Evolutionary conservation across 2,113 vertebrate species (phyloP).

Genomic region (Pseudonaja textilis): DNA sequence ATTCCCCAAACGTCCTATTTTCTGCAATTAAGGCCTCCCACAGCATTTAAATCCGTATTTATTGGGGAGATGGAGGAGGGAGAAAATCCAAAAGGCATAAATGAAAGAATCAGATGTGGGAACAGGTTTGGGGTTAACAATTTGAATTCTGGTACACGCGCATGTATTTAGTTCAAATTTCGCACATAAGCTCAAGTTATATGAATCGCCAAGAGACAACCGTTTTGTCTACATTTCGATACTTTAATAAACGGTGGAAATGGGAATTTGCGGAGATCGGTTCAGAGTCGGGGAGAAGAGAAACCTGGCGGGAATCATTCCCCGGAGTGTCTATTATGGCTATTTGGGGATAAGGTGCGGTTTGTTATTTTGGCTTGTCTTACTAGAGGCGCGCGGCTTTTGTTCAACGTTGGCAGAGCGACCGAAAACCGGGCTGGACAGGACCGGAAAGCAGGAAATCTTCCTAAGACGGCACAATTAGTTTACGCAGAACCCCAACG

Average conservation of each 20-base stretch:
- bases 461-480: neutral
- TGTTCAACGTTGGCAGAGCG: neutral
- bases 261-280: neutral
- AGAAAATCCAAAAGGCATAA: neutral
- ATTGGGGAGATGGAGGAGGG: neutral
- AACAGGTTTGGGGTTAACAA: neutral
- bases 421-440: neutral
- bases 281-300: neutral
- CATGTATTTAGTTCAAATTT: neutral
- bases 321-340: neutral
- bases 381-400: neutral
- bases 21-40: neutral
- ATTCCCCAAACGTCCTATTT: neutral
- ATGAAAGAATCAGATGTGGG: neutral
- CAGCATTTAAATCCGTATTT: neutral
- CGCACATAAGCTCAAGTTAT: neutral
- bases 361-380: neutral
- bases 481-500: neutral
- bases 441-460: neutral
- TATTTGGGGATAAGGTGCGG: neutral
- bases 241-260: neutral
- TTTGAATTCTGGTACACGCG: neutral
- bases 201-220: neutral
- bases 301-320: neutral
- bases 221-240: neutral